These are phyloP conservation scores for Uloborus diversus DNA, from an alignment of 1,140 invertebrate species.

Conservation along the genomic window DNA sequence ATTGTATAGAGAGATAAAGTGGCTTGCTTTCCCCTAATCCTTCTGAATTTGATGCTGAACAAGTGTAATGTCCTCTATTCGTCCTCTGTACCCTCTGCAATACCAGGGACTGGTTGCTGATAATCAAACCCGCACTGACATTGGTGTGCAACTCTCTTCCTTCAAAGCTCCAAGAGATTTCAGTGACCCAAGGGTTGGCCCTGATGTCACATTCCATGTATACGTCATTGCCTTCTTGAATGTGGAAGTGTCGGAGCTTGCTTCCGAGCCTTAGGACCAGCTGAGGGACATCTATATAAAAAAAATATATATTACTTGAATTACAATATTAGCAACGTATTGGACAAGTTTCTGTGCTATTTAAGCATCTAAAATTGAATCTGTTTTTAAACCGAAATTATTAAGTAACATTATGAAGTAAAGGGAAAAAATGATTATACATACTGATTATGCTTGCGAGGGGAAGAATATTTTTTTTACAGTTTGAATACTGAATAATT, in stretches of 20 bases:
- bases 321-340: no score
- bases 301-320: background rate
- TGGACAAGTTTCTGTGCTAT: no score
- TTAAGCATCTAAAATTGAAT: background rate
- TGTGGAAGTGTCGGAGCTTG: constrained; percentile 61
- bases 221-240: constrained; percentile 71
- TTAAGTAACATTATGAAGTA: background rate
- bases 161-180: constrained; percentile 57
- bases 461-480: no score
- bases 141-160: constrained; percentile 66
- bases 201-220: constrained; percentile 70
- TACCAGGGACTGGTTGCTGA: constrained; percentile 83
- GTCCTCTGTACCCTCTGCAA: constrained; percentile 73
- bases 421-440: no score
- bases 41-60: constrained; percentile 86
- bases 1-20: constrained; percentile 85
- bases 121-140: constrained; percentile 77
- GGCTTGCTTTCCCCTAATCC: constrained; percentile 84
- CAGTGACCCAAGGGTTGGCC: constrained; percentile 67
- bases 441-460: no score
- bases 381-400: background rate
- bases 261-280: constrained; percentile 59
- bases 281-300: constrained; percentile 60
- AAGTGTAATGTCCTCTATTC: constrained; percentile 79
- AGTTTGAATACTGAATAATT: no score